These are phyloP conservation scores for Puma concolor DNA, from an alignment of 2,113 vertebrate genomes.

Conservation along the genomic window DNA sequence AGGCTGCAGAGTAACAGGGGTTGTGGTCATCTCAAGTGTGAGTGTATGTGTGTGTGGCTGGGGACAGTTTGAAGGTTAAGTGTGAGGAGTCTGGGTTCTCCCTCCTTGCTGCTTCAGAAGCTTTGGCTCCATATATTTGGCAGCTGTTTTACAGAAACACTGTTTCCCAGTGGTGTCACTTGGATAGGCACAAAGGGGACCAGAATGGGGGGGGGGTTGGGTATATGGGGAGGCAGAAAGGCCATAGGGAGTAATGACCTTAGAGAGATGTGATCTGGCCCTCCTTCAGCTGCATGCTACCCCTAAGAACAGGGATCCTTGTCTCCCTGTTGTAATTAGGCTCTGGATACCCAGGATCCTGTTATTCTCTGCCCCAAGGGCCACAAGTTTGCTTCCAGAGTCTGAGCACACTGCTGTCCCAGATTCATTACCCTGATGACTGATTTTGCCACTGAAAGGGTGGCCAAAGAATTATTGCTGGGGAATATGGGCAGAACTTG, in stretches of 20 bases:
- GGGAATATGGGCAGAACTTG: background rate
- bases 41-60: background rate
- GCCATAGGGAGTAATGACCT: background rate
- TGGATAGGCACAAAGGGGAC: slow-evolving; percentile 29
- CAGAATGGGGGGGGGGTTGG: background rate
- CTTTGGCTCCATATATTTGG: slow-evolving; percentile 31
- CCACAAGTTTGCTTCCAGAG: background rate
- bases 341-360: background rate
- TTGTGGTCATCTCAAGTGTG: background rate
- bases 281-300: background rate
- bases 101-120: slow-evolving; percentile 42
- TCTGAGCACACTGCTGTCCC: background rate
- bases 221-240: background rate
- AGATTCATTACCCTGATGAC: background rate
- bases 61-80: background rate
- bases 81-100: background rate
- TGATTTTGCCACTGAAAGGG: background rate
- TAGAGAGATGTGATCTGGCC: background rate
- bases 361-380: background rate
- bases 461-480: background rate
- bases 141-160: slow-evolving; percentile 56
- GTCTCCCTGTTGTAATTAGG: background rate
- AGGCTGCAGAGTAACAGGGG: background rate
- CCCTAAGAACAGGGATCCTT: slow-evolving; percentile 15
- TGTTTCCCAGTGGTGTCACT: slow-evolving; percentile 10